phyloP scores from a whole-genome alignment of 2,113 vertebrate species.

The Mustela nigripes region DNA sequence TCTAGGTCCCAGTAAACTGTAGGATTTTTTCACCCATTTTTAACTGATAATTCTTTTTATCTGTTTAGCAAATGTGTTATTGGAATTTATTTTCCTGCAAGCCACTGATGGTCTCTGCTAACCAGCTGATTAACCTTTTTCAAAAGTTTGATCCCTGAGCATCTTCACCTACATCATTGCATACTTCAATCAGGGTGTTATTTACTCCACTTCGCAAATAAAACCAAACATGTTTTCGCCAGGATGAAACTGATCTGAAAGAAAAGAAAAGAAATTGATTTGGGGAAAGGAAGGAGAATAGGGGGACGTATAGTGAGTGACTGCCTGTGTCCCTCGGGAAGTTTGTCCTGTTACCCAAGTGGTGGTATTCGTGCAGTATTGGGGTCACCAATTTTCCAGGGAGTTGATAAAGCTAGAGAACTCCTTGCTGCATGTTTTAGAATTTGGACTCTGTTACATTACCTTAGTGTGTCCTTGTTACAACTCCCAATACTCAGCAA shows the following conservation, averaged over 20 bases:
- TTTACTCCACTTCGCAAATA: conserved; percentile 78
- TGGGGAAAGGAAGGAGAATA: conserved; percentile 61
- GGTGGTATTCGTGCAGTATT: conserved; percentile 61
- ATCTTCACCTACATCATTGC: conserved; percentile 63
- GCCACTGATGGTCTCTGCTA: conserved; percentile 74
- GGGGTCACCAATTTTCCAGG: conserved; percentile 72
- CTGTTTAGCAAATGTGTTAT: conserved; percentile 69
- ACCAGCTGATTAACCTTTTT: conserved; percentile 67
- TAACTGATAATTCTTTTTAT: conserved; percentile 73
- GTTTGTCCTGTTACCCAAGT: conserved; percentile 48
- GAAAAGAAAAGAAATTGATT: conserved; percentile 33
- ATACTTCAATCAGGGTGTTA: conserved; percentile 77
- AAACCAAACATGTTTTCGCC: conserved; percentile 71
- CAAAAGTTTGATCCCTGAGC: conserved; percentile 40
- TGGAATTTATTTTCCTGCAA: conserved; percentile 35
- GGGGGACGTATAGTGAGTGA: conserved; percentile 22
- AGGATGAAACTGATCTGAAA: conserved; percentile 57
- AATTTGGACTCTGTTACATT: conserved; percentile 71
- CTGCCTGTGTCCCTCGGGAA: neutral
- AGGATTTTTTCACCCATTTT: conserved; percentile 74
- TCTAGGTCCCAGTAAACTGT: conserved; percentile 67
- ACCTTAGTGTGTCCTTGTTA: conserved; percentile 65
- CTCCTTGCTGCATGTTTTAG: conserved; percentile 78
- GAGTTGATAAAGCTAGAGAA: conserved; percentile 35
- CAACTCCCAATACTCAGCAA: conserved; percentile 77